phyloP scores from a whole-genome alignment of 2,797 vertebrate genomes.

The Salarias fasciatus region DNA sequence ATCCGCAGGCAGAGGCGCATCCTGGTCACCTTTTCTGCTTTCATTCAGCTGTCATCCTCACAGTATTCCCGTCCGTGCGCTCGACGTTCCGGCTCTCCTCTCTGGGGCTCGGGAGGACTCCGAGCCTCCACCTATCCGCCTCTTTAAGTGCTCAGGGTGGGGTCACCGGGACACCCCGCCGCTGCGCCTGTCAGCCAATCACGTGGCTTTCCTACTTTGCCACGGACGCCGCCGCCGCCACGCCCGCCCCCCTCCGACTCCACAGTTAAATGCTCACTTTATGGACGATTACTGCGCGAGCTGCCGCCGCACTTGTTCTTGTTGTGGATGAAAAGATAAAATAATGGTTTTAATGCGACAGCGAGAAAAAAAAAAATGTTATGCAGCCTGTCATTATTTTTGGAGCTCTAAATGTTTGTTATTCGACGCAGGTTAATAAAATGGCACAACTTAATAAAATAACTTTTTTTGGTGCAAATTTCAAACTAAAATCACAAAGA shows the following conservation, averaged over 20 bases:
- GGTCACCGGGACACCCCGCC: constrained; percentile 80
- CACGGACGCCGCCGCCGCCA: background rate
- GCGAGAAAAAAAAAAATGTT: too few species aligned
- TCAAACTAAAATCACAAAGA: too few species aligned
- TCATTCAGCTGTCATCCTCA: constrained; percentile 19
- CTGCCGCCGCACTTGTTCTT: constrained; percentile 3
- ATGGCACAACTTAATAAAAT: too few species aligned
- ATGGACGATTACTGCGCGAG: constrained; percentile 7
- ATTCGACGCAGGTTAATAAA: too few species aligned
- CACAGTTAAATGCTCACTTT: constrained; percentile 13
- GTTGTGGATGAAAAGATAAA: background rate
- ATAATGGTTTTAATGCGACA: background rate
- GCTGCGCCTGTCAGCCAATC: constrained; percentile 87
- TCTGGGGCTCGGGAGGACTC: constrained; percentile 50
- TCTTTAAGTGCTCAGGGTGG: constrained; percentile 89
- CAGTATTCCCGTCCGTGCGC: constrained; percentile 33
- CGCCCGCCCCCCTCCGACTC: background rate
- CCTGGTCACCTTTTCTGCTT: background rate
- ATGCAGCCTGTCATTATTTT: too few species aligned
- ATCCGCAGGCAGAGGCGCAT: constrained; percentile 41
- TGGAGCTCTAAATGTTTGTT: too few species aligned
- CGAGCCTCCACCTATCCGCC: constrained; percentile 86
- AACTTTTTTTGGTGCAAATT: too few species aligned
- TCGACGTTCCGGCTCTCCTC: constrained; percentile 16
- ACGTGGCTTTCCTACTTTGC: constrained; percentile 46